Base-by-base conservation (phyloP, 2,888 invertebrate genomes). In the Trichopria drosophilae region DNA sequence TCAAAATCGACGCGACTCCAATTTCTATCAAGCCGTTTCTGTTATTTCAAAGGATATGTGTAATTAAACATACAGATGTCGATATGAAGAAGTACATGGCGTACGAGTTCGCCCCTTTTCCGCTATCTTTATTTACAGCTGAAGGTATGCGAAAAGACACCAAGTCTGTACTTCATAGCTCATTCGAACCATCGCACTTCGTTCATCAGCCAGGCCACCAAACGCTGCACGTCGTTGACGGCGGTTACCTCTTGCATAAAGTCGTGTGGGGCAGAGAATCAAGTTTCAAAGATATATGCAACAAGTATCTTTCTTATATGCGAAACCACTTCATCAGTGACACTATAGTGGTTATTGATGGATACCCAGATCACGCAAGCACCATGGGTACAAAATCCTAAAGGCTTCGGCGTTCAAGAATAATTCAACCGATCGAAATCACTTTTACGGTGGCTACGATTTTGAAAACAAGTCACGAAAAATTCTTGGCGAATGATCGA, bases 331-430 rank as follows among this genome's bases (percentile, higher is more conserved):
- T 23, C 20, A 19, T 3, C n/a, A 4, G 18, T 7, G 28, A 16
- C 7, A 16, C 29, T 5, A 19, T 26, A 5, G 12, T 45, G 1
- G 32, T 49, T 6, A 35, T 71, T 63, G 66, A 68, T 53, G 66
- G 66, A 55, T 68, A 69, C 55, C 63, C 64, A 36, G 64, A 69
- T 4, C 20, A 16, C 26, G 19, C 16, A 58, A 59, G 63, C 43
- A 64, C 56, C 63, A 68, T 66, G 56, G 69, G 69, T 48, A 66
- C 68, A 40, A 70, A 73, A 72, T 51, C 65, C 63, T 67, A 72
- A 20, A 37, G 66, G 55, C 65, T 50, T 55, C 68, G 69, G 66
- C 65, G 68, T 68, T 70, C 70, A 62, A 66, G 66, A 63, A 67
- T 66, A 46, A 60, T 67, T 65, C 69, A 64, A 60, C 67, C 59